phyloP scores from a whole-genome alignment of 2,888 invertebrate species.

The Calliopum simillimum region DNA sequence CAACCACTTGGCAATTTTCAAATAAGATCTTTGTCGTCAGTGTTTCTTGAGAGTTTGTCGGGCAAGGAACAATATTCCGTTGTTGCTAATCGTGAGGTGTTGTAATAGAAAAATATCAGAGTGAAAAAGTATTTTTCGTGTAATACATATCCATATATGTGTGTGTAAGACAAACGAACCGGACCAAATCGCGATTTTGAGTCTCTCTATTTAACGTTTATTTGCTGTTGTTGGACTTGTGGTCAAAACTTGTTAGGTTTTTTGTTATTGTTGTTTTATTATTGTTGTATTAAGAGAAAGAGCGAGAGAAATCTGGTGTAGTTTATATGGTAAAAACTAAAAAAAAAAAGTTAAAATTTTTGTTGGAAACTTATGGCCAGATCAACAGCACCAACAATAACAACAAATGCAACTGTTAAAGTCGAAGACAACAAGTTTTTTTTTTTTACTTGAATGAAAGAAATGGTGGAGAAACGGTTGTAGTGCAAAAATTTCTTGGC shows the following conservation, averaged over 20 bases:
- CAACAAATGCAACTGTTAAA: neutral
- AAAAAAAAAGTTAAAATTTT: neutral
- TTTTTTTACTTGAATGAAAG: neutral
- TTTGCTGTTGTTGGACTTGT: constrained; percentile 1
- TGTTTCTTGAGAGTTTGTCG: constrained; percentile 22
- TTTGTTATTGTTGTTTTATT: no score
- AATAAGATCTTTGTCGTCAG: constrained; percentile 19
- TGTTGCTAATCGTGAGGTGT: neutral
- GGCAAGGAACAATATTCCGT: neutral
- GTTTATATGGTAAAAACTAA: neutral
- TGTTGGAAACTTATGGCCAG: constrained; percentile 19
- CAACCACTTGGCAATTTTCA: constrained; percentile 16
- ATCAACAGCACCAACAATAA: neutral
- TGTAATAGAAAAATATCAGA: neutral
- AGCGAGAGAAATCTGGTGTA: constrained; percentile 11
- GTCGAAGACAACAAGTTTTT: constrained; percentile 17
- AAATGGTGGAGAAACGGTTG: constrained; percentile 36
- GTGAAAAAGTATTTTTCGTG: constrained; percentile 3
- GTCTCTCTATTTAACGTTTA: neutral
- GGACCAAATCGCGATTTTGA: neutral
- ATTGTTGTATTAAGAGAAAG: neutral
- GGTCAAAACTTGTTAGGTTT: constrained; percentile 23
- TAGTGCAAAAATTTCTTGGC: constrained; percentile 35
- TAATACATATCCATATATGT: no score
- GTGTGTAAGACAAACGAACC: neutral